A percentile compares a stretch with the other conserved stretches of the same genome.
phyloP scores from a whole-genome alignment of 2,888 invertebrate genomes.

The Neoaliturus tenellus region DNA sequence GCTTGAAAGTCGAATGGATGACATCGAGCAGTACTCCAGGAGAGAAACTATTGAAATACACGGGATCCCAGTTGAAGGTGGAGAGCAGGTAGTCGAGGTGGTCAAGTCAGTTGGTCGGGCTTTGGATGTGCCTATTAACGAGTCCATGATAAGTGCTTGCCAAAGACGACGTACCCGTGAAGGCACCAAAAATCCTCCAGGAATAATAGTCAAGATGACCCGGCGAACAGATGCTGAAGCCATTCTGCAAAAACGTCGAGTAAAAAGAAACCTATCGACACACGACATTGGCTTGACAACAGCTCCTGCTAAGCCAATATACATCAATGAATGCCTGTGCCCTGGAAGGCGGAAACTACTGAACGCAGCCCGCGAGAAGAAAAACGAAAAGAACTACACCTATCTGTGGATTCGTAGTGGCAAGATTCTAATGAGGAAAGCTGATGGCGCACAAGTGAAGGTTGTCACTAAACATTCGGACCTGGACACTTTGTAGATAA shows the following conservation, averaged over 20 bases:
- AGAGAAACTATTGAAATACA: constrained; percentile 36
- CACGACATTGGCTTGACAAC: constrained; percentile 8
- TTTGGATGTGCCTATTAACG: constrained; percentile 9
- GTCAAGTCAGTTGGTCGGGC: background rate
- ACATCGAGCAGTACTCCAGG: constrained; percentile 13
- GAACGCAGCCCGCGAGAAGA: constrained; percentile 7
- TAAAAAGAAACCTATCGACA: constrained; percentile 21
- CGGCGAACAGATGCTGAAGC: background rate
- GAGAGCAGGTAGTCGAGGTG: too few relatives aligned
- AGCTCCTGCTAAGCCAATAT: background rate
- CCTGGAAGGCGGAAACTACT: too few relatives aligned
- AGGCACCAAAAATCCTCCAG: background rate
- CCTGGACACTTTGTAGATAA: constrained; percentile 7
- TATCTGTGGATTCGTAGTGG: constrained; percentile 43
- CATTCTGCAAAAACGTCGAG: background rate
- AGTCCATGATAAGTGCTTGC: constrained; percentile 18
- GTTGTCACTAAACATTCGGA: background rate
- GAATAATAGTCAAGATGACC: constrained; percentile 35
- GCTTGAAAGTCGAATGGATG: constrained; percentile 39
- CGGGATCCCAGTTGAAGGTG: background rate
- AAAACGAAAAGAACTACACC: constrained; percentile 23
- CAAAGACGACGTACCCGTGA: constrained; percentile 10
- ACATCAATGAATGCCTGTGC: too few relatives aligned
- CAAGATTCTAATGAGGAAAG: constrained; percentile 46
- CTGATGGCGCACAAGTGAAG: too few relatives aligned